Base-by-base conservation (phyloP, 2,797 vertebrate species). In the Melanotaenia trifasciata region DNA sequence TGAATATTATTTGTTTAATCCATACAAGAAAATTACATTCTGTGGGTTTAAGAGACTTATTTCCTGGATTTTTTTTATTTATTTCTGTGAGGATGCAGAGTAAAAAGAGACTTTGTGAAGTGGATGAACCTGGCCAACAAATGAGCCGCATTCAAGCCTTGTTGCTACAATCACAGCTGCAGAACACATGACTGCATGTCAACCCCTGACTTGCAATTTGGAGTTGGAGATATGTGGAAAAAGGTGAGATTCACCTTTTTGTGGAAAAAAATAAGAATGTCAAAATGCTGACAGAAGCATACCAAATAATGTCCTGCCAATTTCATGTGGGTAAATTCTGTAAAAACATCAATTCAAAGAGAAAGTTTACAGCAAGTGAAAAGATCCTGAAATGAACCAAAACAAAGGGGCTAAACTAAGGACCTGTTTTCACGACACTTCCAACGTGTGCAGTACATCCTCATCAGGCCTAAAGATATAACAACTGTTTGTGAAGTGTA, bases 11-110 rank as follows among this genome's bases (percentile, higher is more conserved):
- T 47, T 38, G 6, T 72, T 50, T 64, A 22, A 64, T 50, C 40
- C 32, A 58, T 24, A 28, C 38, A 64, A 14, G 22, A 64, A 64
- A 72, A 57, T 51, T 38, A 51, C 40, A 38, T 57, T 71, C 28
- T 50, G 4, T 36, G 10, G 18, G 24, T 64, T 26, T 58, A 58
- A 50, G 26, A 56, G 33, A 40, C 45, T 36, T 18, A 6, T 47
- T 72, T 20, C 18, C 33, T 62, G n/a, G 62, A 56, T 43, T 63
- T 22, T 20, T 47, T 51, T 40, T 20, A 63, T 30, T 50, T 51
- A 51, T 58, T 72, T 13, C 30, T 72, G 40, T 10, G 24, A n/a
- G 32, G 3, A 28, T 72, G 30, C 11, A 22, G 18, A 51, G 32
- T 18, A 45, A 51, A 53, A 28, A 13, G 3, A 24, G 7, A 18